These are phyloP conservation scores for Listrodromus nycthemerus DNA, from an alignment of 2,888 invertebrate species.

Conservation along the genomic window DNA sequence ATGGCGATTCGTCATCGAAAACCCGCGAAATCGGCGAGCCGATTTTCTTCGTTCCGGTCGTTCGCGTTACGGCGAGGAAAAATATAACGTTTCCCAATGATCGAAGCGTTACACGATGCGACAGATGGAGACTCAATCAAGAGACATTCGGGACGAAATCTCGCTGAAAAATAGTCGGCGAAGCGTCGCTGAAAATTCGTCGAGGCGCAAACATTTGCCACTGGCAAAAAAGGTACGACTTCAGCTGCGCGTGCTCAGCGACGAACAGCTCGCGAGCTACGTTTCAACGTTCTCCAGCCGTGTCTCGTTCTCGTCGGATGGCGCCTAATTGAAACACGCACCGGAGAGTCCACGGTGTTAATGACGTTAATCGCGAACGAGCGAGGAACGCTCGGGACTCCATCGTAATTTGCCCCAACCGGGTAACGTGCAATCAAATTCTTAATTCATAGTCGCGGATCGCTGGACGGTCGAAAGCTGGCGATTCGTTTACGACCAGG, in stretches of 20 bases:
- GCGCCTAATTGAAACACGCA: conserved; percentile 39
- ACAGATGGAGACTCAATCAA: conserved; percentile 43
- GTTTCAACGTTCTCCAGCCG: conserved; percentile 35
- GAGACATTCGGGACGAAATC: conserved; percentile 13
- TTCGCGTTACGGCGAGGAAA: neutral
- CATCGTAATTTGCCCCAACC: conserved; percentile 9
- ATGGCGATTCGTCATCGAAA: conserved; percentile 17
- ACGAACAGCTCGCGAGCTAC: neutral
- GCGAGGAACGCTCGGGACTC: conserved; percentile 22
- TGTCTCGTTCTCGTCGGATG: conserved; percentile 1
- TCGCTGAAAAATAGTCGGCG: conserved; percentile 9
- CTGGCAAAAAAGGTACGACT: neutral
- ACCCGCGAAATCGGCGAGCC: neutral
- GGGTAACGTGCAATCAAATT: conserved; percentile 45
- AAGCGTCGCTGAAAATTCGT: conserved; percentile 12
- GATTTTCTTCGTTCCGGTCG: conserved; percentile 1
- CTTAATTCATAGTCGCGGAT: conserved; percentile 25
- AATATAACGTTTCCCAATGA: too few relatives aligned
- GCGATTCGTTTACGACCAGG: neutral
- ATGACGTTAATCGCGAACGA: conserved; percentile 24
- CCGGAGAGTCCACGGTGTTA: conserved; percentile 15
- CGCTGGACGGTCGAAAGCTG: neutral
- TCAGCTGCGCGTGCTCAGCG: neutral
- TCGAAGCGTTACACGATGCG: conserved; percentile 48
- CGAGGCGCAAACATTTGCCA: neutral